These are phyloP conservation scores for Listronotus oregonensis DNA, from an alignment of 1,140 invertebrate species.

Conservation along the genomic window DNA sequence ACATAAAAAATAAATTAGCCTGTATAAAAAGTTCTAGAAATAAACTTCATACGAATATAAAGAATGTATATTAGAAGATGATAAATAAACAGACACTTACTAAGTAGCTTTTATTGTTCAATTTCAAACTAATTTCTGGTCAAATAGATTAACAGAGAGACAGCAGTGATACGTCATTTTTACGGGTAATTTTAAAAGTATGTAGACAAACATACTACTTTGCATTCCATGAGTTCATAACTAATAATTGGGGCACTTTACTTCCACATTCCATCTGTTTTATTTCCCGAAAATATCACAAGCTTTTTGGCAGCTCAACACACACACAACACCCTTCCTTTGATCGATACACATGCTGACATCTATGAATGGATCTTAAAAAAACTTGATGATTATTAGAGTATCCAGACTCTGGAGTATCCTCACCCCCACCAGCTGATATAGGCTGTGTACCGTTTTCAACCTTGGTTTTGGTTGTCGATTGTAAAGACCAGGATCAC, in stretches of 20 bases:
- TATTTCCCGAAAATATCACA: slow-evolving; percentile 18
- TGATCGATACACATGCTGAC: slow-evolving; percentile 10
- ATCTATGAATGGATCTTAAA: not conserved
- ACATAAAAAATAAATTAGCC: not conserved
- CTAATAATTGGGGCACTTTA: slow-evolving; percentile 35
- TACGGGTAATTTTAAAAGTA: slow-evolving; percentile 6
- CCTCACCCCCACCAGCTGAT: too few species aligned
- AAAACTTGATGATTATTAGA: not conserved
- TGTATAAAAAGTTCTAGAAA: not conserved
- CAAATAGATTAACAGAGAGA: not conserved
- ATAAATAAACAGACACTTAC: slow-evolving; percentile 22
- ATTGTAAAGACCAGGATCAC: too few species aligned
- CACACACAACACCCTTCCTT: slow-evolving; percentile 23
- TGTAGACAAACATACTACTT: slow-evolving; percentile 3
- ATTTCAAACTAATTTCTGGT: slow-evolving; percentile 11
- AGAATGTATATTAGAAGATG: slow-evolving; percentile 8
- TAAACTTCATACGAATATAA: slow-evolving; percentile 8
- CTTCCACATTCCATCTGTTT: slow-evolving; percentile 28
- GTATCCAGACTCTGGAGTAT: too few species aligned
- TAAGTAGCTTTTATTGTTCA: slow-evolving; percentile 15
- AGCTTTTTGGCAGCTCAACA: not conserved
- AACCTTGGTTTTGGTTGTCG: too few species aligned
- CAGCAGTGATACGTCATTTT: not conserved
- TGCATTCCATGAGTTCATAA: slow-evolving; percentile 20
- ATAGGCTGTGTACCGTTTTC: too few species aligned